Evolutionary conservation across 2,113 vertebrate species (phyloP), one percentile per base, ranked within the genome.

Genomic region (Callorhinus ursinus): DNA sequence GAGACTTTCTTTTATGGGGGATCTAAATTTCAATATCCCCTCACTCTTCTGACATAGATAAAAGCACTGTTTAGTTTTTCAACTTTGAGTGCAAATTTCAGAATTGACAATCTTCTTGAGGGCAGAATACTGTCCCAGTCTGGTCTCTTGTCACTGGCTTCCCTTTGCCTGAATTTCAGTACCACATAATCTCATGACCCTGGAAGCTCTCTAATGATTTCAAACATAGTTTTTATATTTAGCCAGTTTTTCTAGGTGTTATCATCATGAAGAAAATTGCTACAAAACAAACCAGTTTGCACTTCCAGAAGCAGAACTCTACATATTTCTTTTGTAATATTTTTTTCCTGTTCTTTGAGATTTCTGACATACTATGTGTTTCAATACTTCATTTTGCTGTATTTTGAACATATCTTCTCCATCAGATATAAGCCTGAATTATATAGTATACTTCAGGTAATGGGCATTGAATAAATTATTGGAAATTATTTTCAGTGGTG

Each of bases 81-180:
- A 46, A 33, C 1, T 0, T 19, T 53, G 5, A n/a, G 0, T 18
- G 4, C 0, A 55, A 5, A 19, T 22, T 55, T 31, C 24, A 88
- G 26, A 22, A 89, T 4, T 7, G 7, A 6, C 15, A 39, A 9
- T 16, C 13, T 39, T 12, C 49, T 49, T 7, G 22, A 49, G 18
- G 42, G 18, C n/a, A 90, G 12, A 42, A 51, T 33, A n/a, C 36
- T 76, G 16, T 8, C 12, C 33, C 19, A 80, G 8, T 24, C 61
- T 72, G 24, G 11, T 28, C 12, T 57, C 72, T 65, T 2, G 6
- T 18, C 13, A 11, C 0, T 7, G 2, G 13, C 5, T 49, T 63
- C n/a, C 7, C 10, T 39, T 39, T 42, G 36, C 2, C 19, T 51
- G 39, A 2, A 39, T 49, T 53, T 74, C 4, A 36, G 6, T 5